A percentile compares a stretch with the other conserved stretches of the same genome.
Evolutionary conservation across 2,888 invertebrate species (phyloP).

Genomic region (Drosophila birchii): DNA sequence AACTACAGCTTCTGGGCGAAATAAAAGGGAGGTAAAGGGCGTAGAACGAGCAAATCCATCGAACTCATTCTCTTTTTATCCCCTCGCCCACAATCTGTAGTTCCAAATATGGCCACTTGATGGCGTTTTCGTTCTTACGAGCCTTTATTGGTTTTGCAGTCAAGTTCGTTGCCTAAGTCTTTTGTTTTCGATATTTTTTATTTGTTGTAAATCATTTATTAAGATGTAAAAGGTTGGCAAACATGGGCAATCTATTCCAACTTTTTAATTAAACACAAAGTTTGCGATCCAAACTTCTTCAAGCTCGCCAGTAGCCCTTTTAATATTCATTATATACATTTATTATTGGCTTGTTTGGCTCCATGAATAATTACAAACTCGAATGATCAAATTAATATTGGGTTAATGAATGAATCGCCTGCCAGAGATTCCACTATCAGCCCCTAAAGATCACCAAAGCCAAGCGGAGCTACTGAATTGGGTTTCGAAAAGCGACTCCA

Average conservation of each 20-base stretch:
- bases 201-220: too few relatives aligned
- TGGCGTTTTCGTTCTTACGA: too few relatives aligned
- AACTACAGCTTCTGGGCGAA: too few relatives aligned
- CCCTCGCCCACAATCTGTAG: too few relatives aligned
- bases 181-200: constrained; percentile 53
- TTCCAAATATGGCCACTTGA: too few relatives aligned
- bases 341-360: constrained; percentile 16
- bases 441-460: constrained; percentile 1
- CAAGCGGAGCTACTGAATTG: constrained; percentile 28
- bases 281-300: too few relatives aligned
- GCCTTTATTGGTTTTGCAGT: not conserved
- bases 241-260: too few relatives aligned
- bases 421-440: constrained; percentile 7
- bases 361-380: constrained; percentile 30
- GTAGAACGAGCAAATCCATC: too few relatives aligned
- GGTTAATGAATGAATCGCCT: constrained; percentile 30
- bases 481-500: not conserved
- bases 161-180: constrained; percentile 77
- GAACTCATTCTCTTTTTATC: too few relatives aligned
- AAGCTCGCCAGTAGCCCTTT: constrained; percentile 3
- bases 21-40: too few relatives aligned
- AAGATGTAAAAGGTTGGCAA: too few relatives aligned
- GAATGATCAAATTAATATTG: constrained; percentile 32
- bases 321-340: constrained; percentile 27
- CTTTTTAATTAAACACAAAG: too few relatives aligned